A percentile compares a stretch with the other conserved stretches of the same genome.
Evolutionary conservation across 1,140 invertebrate genomes (phyloP).

Genomic region (Microvelia longipes): DNA sequence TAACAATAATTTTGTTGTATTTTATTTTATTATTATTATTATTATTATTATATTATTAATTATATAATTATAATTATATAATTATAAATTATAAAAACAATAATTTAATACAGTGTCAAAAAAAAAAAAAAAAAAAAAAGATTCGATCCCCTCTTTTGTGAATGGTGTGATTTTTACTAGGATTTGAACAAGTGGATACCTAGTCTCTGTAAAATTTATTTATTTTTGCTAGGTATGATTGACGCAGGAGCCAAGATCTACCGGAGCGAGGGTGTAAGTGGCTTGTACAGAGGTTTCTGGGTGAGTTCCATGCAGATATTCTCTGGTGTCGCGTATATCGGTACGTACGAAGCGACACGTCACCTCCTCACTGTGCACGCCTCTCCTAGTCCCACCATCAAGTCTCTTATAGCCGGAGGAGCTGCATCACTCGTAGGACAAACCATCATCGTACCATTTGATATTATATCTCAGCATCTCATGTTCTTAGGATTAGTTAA

Average conservation of each 20-base stretch:
- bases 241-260: slow-evolving; percentile 87
- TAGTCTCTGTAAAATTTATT: too few relatives aligned
- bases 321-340: slow-evolving; percentile 83
- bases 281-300: slow-evolving; percentile 92
- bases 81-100: too few relatives aligned
- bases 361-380: slow-evolving; percentile 47
- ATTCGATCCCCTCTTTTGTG: too few relatives aligned
- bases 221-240: slow-evolving; percentile 46
- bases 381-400: slow-evolving; percentile 39
- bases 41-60: too few relatives aligned
- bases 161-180: too few relatives aligned
- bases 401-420: slow-evolving; percentile 65
- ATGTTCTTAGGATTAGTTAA: slow-evolving; percentile 71
- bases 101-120: too few relatives aligned
- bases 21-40: too few relatives aligned
- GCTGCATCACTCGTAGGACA: slow-evolving; percentile 84
- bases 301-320: slow-evolving; percentile 73
- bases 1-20: too few relatives aligned
- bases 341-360: slow-evolving; percentile 84
- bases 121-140: too few relatives aligned
- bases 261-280: slow-evolving; percentile 65
- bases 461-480: slow-evolving; percentile 88
- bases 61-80: too few relatives aligned
- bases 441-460: slow-evolving; percentile 90
- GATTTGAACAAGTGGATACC: too few relatives aligned